Conservation (phyloP, 2,797 vertebrate genomes). For the Scolopax bukidnonensis region DNA sequence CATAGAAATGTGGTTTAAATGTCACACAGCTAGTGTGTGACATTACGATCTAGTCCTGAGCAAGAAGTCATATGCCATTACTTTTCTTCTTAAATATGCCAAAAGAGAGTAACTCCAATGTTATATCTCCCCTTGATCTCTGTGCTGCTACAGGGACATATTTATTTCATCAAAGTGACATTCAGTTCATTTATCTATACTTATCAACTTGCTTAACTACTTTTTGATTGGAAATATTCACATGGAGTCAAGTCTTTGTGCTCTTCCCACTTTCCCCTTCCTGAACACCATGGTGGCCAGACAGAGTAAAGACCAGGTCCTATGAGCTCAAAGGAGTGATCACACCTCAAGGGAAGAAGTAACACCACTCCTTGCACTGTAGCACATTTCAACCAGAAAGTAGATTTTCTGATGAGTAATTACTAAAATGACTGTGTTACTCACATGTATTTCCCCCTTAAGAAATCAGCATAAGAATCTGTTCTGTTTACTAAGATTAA, state of each 20-base stretch:
- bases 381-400: not conserved
- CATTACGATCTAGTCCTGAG: not conserved
- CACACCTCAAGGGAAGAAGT: not conserved
- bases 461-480: not conserved
- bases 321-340: not conserved
- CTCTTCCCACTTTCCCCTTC: not conserved
- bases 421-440: not conserved
- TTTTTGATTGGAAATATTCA: not conserved
- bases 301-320: not conserved
- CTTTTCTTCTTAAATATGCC: not conserved
- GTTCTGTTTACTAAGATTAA: not conserved
- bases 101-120: not conserved
- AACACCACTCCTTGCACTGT: not conserved
- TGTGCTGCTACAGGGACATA: not conserved
- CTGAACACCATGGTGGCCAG: not conserved
- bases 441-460: not conserved
- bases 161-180: not conserved
- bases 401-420: not conserved
- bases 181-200: not conserved
- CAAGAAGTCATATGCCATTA: not conserved
- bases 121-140: not conserved
- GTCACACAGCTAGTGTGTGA: not conserved
- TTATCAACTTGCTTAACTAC: not conserved
- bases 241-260: not conserved
- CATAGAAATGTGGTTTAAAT: not conserved